Conservation (phyloP, 2,113 vertebrate genomes). For the Syngnathus scovelli region DNA sequence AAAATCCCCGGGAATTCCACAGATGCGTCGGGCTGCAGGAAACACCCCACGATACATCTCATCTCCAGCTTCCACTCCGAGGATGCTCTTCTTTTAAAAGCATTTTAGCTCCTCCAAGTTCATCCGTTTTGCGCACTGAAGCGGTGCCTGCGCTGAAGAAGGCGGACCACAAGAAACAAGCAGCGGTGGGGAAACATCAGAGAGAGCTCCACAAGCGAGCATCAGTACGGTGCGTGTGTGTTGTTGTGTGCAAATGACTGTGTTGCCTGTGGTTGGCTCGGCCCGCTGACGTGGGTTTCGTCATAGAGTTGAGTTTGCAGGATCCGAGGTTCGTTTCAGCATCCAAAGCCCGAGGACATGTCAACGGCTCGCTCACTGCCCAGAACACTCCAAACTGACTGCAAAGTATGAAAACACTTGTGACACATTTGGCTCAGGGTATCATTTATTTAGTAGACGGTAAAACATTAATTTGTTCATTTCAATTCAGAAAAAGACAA, state of each 20-base stretch:
- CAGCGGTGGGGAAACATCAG: conserved; percentile 3
- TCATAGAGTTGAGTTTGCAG: conserved; percentile 44
- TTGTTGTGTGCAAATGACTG: conserved; percentile 48
- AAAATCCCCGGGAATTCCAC: conserved; percentile 28
- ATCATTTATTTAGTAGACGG: not conserved
- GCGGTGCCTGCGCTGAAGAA: not conserved
- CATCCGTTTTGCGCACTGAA: not conserved
- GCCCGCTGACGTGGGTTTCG: conserved; percentile 57
- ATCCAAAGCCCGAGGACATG: conserved; percentile 26
- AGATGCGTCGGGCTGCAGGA: conserved; percentile 20
- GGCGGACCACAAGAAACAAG: not conserved
- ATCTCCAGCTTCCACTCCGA: conserved; percentile 30
- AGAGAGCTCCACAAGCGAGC: conserved; percentile 34
- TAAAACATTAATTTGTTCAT: not conserved
- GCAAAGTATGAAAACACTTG: not conserved
- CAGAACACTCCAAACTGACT: not conserved
- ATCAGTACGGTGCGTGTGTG: conserved; percentile 14
- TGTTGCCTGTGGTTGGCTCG: conserved; percentile 57
- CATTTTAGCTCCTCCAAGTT: conserved; percentile 21
- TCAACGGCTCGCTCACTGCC: conserved; percentile 33
- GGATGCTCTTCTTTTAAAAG: conserved; percentile 4
- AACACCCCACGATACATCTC: conserved; percentile 18
- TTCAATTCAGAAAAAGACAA: not conserved
- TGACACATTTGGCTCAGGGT: not conserved
- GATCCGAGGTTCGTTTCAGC: conserved; percentile 39